Evolutionary conservation across 2,888 invertebrate genomes (phyloP), one percentile per base, ranked within the genome.

Genomic region (Neoascia interrupta): DNA sequence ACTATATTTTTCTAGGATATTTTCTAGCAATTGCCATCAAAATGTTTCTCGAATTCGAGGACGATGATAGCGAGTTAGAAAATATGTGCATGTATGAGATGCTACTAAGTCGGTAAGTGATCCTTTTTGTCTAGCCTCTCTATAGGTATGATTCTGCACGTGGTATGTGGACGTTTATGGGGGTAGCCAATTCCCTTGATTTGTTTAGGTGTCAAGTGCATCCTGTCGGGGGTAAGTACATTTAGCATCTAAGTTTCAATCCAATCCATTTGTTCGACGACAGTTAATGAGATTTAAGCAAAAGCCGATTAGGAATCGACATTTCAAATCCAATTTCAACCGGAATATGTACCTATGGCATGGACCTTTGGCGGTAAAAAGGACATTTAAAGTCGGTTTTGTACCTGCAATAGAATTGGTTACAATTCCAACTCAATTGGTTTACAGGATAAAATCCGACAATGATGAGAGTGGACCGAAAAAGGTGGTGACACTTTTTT

Each of bases 21-120:
- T 49, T 60, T 31, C 41, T 54, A 39, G 8, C 3, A 60, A 66
- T 68, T 73, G 39, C 79, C 36, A 18, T 66, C 49, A 68, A 51
- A 61, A 79, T 79, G 79, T 79, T 41, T 79, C 79, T 79, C 61
- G 79, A 79, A 16, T 79, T 73, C 43, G 79, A 79, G 54, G 79
- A 79, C 16, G 66, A 72, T 66, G 79, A 79, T 37, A 79, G 73
- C 61, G 68, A 73, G 72, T 79, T 73, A 37, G 79, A 79, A 73
- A 79, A 79, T 66, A 68, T 79, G 79, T 79, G 79, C 79, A 79
- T 79, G 72, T 68, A 79, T 73, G 79, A 79, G 51, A 79, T 79
- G 79, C 79, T 79, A 26, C 61, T 79, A 21, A 79, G 79, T 68
- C 79, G 79, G 79, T 79, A 79, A 79, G 79, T 79, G 47, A 70